A percentile compares a stretch with the other conserved stretches of the same genome.
Conservation (phyloP, 2,113 vertebrate genomes). For the Heteronetta atricapilla region DNA sequence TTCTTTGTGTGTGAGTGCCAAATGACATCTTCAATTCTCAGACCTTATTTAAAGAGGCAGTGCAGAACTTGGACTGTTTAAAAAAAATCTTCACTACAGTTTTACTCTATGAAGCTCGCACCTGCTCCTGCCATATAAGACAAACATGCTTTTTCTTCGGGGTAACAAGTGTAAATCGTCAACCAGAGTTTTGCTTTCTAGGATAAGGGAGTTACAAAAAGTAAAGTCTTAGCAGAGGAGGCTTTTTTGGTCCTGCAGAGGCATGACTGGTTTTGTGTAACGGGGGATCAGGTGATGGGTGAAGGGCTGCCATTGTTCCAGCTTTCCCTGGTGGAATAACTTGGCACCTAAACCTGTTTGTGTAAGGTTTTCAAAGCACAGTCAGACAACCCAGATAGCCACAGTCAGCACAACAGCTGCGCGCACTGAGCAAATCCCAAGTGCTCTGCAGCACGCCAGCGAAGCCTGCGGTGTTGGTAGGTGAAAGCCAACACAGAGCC, state of each 20-base stretch:
- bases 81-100: not conserved
- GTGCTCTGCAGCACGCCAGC: not conserved
- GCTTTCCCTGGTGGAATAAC: not conserved
- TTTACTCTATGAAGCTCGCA: not conserved
- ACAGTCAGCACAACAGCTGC: not conserved
- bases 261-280: not conserved
- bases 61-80: not conserved
- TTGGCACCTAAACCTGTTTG: not conserved
- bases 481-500: not conserved
- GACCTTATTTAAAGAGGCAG: not conserved
- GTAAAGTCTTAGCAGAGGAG: not conserved
- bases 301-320: not conserved
- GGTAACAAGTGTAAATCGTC: not conserved
- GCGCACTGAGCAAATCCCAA: not conserved
- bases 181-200: not conserved
- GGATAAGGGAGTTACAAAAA: not conserved
- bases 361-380: not conserved
- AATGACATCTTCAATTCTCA: conserved; percentile 1
- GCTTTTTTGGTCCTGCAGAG: not conserved
- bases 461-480: not conserved
- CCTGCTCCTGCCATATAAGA: not conserved
- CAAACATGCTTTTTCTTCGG: not conserved
- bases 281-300: not conserved
- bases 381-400: not conserved
- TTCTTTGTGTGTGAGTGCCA: not conserved